A percentile compares a stretch with the other conserved stretches of the same genome.
Conservation (phyloP, 2,113 vertebrate species). For the Amphiprion percula region DNA sequence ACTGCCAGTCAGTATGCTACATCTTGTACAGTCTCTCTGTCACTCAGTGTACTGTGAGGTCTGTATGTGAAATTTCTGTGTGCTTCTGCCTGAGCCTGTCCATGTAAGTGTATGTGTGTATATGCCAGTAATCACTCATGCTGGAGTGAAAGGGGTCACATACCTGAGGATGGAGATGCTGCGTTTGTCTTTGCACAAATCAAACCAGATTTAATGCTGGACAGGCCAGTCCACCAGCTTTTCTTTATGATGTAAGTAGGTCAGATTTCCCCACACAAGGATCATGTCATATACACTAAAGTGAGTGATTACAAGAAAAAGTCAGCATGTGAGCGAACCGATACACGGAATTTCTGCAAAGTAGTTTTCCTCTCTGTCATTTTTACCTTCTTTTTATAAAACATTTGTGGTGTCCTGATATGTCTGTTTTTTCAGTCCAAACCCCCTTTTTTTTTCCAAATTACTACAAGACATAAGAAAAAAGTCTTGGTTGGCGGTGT, state of each 20-base stretch:
- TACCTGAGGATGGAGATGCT: background rate
- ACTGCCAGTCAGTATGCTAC: background rate
- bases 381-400: too few relatives aligned
- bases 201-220: background rate
- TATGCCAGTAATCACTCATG: background rate
- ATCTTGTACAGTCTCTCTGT: background rate
- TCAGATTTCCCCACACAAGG: slow-evolving; percentile 1
- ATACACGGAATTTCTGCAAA: too few relatives aligned
- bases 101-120: background rate
- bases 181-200: slow-evolving; percentile 7
- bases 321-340: background rate
- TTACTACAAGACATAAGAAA: too few relatives aligned
- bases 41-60: background rate
- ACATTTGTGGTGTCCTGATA: too few relatives aligned
- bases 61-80: slow-evolving; percentile 12
- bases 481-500: too few relatives aligned
- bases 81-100: background rate
- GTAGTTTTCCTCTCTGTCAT: too few relatives aligned
- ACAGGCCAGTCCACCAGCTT: background rate
- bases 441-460: too few relatives aligned
- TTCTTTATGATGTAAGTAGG: background rate
- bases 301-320: background rate
- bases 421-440: too few relatives aligned
- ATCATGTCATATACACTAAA: background rate
- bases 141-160: background rate